A percentile compares a stretch with the other conserved stretches of the same genome.
Conservation (phyloP, 2,113 vertebrate genomes). For the Pluvianellus socialis region DNA sequence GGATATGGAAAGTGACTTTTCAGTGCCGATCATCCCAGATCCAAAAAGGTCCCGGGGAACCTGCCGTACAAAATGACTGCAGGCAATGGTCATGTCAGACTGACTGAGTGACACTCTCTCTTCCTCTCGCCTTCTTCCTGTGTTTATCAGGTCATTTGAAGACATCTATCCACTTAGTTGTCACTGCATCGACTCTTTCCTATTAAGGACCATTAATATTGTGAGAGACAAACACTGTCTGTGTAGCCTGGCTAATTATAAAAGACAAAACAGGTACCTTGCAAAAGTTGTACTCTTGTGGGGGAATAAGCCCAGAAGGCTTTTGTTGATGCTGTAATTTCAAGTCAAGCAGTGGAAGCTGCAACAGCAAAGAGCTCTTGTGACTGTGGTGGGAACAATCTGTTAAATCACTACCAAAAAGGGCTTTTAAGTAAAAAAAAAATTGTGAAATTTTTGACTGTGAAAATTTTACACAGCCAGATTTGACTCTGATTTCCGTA, state of each 20-base stretch:
- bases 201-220: conserved; percentile 22
- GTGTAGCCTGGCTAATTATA: background rate
- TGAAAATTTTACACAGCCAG: background rate
- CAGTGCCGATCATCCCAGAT: background rate
- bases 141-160: conserved; percentile 22
- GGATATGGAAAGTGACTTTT: background rate
- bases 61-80: background rate
- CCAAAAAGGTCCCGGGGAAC: background rate
- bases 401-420: background rate
- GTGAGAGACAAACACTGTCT: background rate
- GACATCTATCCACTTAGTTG: background rate
- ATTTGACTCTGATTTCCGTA: background rate
- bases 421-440: background rate
- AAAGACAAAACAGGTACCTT: background rate
- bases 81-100: background rate
- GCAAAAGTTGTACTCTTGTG: background rate
- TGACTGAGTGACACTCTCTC: background rate
- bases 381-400: background rate
- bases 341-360: background rate
- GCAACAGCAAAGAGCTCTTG: background rate
- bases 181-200: background rate
- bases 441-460: no score
- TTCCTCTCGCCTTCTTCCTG: background rate
- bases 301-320: background rate
- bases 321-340: background rate